Evolutionary conservation across 2,797 vertebrate genomes (phyloP).

Genomic region (Takifugu ocellatus): DNA sequence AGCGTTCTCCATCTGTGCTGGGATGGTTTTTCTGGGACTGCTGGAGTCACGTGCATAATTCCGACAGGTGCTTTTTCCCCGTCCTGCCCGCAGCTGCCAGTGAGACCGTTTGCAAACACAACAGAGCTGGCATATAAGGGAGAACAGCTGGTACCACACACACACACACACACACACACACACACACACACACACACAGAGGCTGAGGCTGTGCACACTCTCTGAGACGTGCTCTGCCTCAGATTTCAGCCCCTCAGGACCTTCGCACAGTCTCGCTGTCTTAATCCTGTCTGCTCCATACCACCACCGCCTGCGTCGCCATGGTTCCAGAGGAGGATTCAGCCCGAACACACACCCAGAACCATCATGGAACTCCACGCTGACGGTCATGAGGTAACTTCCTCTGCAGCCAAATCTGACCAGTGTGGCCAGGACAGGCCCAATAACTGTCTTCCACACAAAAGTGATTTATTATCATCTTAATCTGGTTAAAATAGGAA

Average conservation of each 20-base stretch:
- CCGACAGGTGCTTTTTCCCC: slow-evolving; percentile 63
- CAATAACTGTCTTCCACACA: too few species aligned
- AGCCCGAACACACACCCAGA: slow-evolving; percentile 24
- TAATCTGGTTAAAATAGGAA: too few species aligned
- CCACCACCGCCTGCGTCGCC: slow-evolving; percentile 31
- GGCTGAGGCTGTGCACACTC: slow-evolving; percentile 33
- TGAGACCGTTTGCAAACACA: slow-evolving; percentile 66
- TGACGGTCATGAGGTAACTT: slow-evolving; percentile 12
- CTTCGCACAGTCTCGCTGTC: slow-evolving; percentile 25
- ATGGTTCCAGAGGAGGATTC: slow-evolving; percentile 20
- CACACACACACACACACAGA: neutral
- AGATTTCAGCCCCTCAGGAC: slow-evolving; percentile 34
- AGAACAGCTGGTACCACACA: slow-evolving; percentile 65
- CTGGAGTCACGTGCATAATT: slow-evolving; percentile 46
- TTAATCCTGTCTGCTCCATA: slow-evolving; percentile 49
- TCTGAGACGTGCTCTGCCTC: slow-evolving; percentile 25
- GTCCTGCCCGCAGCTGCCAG: slow-evolving; percentile 60
- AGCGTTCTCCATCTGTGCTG: slow-evolving; percentile 57
- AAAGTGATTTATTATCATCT: too few species aligned
- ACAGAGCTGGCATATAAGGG: slow-evolving; percentile 52
- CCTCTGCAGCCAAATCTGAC: neutral
- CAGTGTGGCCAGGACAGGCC: neutral
- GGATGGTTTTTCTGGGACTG: slow-evolving; percentile 42
- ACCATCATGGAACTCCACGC: slow-evolving; percentile 11
- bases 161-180: slow-evolving; percentile 1